phyloP scores from a whole-genome alignment of 2,113 vertebrate species.

The Etheostoma cragini region DNA sequence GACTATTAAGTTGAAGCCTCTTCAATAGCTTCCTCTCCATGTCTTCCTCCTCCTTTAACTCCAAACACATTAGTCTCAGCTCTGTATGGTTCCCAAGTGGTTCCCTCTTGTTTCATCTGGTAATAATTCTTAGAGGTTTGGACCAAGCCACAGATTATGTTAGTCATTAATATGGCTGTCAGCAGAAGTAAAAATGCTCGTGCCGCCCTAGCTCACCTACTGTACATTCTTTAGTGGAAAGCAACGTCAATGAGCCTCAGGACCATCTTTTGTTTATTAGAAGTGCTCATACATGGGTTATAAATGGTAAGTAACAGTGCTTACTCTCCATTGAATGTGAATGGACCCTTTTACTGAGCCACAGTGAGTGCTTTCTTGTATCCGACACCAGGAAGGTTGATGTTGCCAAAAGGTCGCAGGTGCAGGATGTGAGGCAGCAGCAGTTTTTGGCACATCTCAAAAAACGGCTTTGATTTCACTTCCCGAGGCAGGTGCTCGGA shows the following conservation, averaged over 20 bases:
- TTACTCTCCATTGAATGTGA: slow-evolving; percentile 34
- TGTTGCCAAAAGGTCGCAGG: slow-evolving; percentile 73
- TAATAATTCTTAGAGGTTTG: slow-evolving; percentile 44
- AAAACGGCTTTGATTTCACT: slow-evolving; percentile 76
- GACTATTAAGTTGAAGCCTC: slow-evolving; percentile 34
- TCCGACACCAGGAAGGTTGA: slow-evolving; percentile 37
- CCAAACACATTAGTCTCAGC: slow-evolving; percentile 27
- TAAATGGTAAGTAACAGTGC: slow-evolving; percentile 14
- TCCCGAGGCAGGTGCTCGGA: slow-evolving; percentile 74
- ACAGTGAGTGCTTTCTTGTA: slow-evolving; percentile 64
- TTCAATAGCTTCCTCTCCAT: slow-evolving; percentile 5
- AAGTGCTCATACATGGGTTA: slow-evolving; percentile 22
- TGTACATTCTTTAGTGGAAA: neutral
- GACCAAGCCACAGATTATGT: neutral
- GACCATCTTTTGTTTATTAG: neutral
- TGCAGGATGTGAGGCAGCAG: slow-evolving; percentile 73
- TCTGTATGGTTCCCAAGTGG: slow-evolving; percentile 41
- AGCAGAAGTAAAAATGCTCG: neutral
- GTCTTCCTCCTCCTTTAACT: slow-evolving; percentile 32
- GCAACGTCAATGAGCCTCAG: neutral
- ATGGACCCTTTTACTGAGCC: slow-evolving; percentile 52
- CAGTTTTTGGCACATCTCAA: slow-evolving; percentile 68
- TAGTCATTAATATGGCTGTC: slow-evolving; percentile 51
- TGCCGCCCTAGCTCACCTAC: slow-evolving; percentile 10
- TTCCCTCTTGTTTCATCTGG: slow-evolving; percentile 38